Base-by-base conservation (phyloP, 2,113 vertebrate genomes). In the Nymphicus hollandicus region DNA sequence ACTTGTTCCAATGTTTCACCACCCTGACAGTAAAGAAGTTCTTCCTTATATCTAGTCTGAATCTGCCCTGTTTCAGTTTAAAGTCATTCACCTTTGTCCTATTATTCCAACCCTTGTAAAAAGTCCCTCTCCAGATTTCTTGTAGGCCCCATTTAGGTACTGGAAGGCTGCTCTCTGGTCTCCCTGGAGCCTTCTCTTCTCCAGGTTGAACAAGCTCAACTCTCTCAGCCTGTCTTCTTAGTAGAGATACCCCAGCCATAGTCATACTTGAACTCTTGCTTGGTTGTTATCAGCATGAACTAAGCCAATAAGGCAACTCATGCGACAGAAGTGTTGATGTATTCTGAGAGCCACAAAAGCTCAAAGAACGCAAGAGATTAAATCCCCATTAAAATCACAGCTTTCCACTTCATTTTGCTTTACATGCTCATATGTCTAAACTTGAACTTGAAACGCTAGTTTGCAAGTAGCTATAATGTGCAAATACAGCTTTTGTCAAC, bases 341-440 rank as follows among this genome's bases (percentile, higher is more conserved):
- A 88, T 85, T 97, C 88, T 90, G 96, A 97, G 96, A 91, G 95
- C 95, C 68, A 86, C 85, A 92, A 94, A 95, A 96, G 90, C 93
- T 95, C 92, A 87, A 93, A 93, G 97, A 97, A 97, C 97, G 97
- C 97, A 97, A 91, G 95, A 93, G 53, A 84, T 82, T 92, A 97
- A 97, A 98, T 91, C 97, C 86, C 92, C 90, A 70, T 97, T 97
- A 97, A 96, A 97, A 98, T 97, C 96, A 98, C 94, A 97, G 90
- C 88, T 91, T 98, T 98, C 96, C 96, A 97, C 92, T 98, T 96
- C 92, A 89, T 97, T 97, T 97, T 97, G 55, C 97, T 97, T 95
- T 97, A 93, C 63, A 39, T 56, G 60, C 86, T 91, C 35, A 11
- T 93, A 79, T 78, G 81, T 88, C 12, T 63, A 94, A 97, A 96